phyloP scores from a whole-genome alignment of 1,140 invertebrate genomes.

The Colletes latitarsis region DNA sequence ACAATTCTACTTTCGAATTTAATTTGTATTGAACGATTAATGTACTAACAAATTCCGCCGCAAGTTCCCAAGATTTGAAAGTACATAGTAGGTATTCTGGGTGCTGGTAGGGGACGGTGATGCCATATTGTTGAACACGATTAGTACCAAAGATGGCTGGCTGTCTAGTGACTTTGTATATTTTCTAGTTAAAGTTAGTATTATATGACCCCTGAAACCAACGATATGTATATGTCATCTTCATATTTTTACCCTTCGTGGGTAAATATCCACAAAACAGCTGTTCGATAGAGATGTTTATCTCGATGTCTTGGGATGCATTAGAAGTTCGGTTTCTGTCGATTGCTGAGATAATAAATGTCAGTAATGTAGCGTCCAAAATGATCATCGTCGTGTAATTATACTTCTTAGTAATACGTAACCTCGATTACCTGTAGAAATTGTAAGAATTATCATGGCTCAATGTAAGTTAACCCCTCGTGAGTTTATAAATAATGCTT shows the following conservation, averaged over 20 bases:
- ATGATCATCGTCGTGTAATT: constrained; percentile 22
- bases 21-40: too few relatives aligned
- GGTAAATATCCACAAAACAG: constrained; percentile 42
- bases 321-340: constrained; percentile 19
- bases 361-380: constrained; percentile 12
- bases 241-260: constrained; percentile 24
- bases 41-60: too few relatives aligned
- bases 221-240: constrained; percentile 10
- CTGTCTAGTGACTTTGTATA: too few relatives aligned
- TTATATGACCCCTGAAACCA: too few relatives aligned
- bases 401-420: constrained; percentile 16
- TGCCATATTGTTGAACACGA: too few relatives aligned
- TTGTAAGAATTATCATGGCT: constrained; percentile 78
- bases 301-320: neutral
- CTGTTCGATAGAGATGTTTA: constrained; percentile 45
- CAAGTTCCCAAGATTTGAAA: too few relatives aligned
- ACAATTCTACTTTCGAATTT: too few relatives aligned
- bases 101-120: too few relatives aligned
- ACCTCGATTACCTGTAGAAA: constrained; percentile 16
- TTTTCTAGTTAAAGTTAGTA: too few relatives aligned
- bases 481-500: constrained; percentile 94
- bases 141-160: too few relatives aligned
- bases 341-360: neutral
- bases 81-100: too few relatives aligned
- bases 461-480: constrained; percentile 86